Evolutionary conservation across 1,140 invertebrate species (phyloP), one percentile per base, ranked within the genome.

Genomic region (Listronotus oregonensis): DNA sequence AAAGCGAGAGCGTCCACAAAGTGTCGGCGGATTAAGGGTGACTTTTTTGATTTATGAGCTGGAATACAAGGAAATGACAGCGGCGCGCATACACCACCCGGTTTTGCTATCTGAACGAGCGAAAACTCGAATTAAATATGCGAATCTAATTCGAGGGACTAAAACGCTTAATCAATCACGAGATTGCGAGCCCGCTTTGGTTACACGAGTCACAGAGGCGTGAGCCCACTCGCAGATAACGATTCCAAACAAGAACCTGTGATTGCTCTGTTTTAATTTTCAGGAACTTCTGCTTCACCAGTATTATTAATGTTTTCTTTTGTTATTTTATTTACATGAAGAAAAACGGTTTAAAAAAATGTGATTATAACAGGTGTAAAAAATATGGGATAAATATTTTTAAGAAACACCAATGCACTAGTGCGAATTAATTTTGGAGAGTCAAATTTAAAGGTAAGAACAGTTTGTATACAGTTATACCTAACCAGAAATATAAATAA

Each of bases 91-190:
- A 43, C 42, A 32, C 44, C 21, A 49, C 31, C 44, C 15, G 14
- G 18, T 15, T 27, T 64, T 62, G 50, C 62, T 57, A 68, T 65
- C 54, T 69, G 27, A 52, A 27, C 57, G 57, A 50, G 32, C 51
- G 59, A 67, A 59, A 49, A 67, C 42, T 62, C 50, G 71, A 72
- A 75, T 75, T 75, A 75, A 75, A 73, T 75, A 73, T 73, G 71
- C 73, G 71, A 73, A 73, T 73, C 71, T 69, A 73, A 73, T 73
- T 72, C 71, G 46, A 63, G 73, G 70, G 70, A 68, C 69, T 68
- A 65, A 68, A 72, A 62, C 64, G 70, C 69, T 75, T 73, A 75
- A 75, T 75, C 73, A 75, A 75, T 75, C 73, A 75, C 70, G 12
- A 52, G 64, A 60, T 60, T 59, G 56, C 64, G 34, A 27, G 5